phyloP scores from a whole-genome alignment of 2,113 vertebrate species.

The Gasterosteus aculeatus region DNA sequence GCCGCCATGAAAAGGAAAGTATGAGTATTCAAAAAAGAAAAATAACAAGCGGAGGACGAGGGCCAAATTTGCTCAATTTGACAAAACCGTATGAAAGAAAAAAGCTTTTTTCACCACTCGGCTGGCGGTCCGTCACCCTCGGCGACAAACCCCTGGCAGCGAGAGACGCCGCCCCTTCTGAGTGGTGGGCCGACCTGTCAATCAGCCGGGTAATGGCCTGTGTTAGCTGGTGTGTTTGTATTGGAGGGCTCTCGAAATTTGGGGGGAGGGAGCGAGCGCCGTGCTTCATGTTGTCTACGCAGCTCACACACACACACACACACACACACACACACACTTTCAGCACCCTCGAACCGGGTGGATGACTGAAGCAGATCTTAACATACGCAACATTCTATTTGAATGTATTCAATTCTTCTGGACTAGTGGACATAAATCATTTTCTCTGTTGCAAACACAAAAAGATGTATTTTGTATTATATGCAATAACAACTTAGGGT shows the following conservation, averaged over 20 bases:
- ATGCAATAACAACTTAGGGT: neutral
- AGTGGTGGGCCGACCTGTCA: slow-evolving; percentile 86
- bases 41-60: slow-evolving; percentile 27
- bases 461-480: neutral
- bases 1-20: slow-evolving; percentile 40
- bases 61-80: slow-evolving; percentile 21
- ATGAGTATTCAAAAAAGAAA: slow-evolving; percentile 46
- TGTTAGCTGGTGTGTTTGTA: slow-evolving; percentile 84
- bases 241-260: slow-evolving; percentile 58
- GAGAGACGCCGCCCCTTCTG: slow-evolving; percentile 10
- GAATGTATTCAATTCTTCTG: neutral
- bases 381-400: neutral
- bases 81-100: slow-evolving; percentile 35
- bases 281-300: slow-evolving; percentile 84
- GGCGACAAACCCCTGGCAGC: slow-evolving; percentile 57
- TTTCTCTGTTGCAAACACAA: slow-evolving; percentile 6
- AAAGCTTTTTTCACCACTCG: slow-evolving; percentile 55
- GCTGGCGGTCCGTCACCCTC: slow-evolving; percentile 44
- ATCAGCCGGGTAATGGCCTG: slow-evolving; percentile 83
- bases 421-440: neutral
- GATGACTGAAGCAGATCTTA: neutral
- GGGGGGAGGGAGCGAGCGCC: slow-evolving; percentile 76
- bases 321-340: slow-evolving; percentile 67
- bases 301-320: slow-evolving; percentile 77
- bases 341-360: slow-evolving; percentile 43